These are phyloP conservation scores for Chelon auratus DNA, from an alignment of 2,797 vertebrate genomes.

Conservation along the genomic window DNA sequence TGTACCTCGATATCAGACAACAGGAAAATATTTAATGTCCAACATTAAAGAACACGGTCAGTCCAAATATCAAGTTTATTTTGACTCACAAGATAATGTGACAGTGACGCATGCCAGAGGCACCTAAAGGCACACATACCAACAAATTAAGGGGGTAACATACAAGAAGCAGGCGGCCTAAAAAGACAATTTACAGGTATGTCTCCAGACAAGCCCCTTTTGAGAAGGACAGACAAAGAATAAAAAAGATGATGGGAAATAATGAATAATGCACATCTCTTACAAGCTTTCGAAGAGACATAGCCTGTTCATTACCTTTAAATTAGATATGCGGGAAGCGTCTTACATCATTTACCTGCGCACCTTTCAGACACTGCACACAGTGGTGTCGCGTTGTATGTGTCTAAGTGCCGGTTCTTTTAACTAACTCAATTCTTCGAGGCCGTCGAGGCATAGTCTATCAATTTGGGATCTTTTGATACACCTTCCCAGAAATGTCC, in stretches of 20 bases:
- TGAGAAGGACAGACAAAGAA: background rate
- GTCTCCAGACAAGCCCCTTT: background rate
- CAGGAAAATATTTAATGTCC: constrained; percentile 22
- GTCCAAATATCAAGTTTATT: background rate
- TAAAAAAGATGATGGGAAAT: background rate
- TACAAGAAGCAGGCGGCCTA: background rate
- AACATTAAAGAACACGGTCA: background rate
- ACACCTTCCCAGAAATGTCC: constrained; percentile 27
- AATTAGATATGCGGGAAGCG: constrained; percentile 26
- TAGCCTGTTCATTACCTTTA: constrained; percentile 11
- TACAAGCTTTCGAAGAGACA: constrained; percentile 4
- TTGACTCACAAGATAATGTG: constrained; percentile 1
- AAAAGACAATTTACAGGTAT: constrained; percentile 1
- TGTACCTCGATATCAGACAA: constrained; percentile 31
- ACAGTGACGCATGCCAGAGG: background rate
- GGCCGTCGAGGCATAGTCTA: background rate
- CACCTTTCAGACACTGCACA: constrained; percentile 1
- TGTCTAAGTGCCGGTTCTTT: constrained; percentile 11
- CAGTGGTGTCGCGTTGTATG: background rate
- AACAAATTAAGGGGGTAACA: background rate
- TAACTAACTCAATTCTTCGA: constrained; percentile 23
- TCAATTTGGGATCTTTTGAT: constrained; percentile 22
- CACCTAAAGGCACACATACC: background rate
- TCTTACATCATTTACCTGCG: constrained; percentile 4
- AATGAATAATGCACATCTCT: background rate